These are phyloP conservation scores for Cantharis rustica DNA, from an alignment of 2,888 invertebrate species.

Conservation along the genomic window DNA sequence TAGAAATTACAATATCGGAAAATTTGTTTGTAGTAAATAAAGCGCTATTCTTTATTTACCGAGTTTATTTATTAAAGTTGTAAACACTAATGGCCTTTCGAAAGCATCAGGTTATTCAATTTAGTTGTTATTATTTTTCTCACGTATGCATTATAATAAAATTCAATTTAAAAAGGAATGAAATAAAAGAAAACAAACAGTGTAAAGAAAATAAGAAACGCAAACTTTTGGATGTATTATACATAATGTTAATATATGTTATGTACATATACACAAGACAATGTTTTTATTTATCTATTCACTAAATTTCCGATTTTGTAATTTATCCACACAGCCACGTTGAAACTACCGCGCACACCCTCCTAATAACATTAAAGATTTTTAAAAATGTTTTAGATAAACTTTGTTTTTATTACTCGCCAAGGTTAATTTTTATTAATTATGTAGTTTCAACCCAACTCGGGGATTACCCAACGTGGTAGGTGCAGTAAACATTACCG, in stretches of 20 bases:
- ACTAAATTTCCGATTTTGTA: background rate
- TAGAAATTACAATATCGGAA: background rate
- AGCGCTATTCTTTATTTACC: background rate
- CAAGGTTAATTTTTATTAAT: background rate
- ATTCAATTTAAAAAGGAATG: background rate
- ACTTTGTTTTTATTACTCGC: background rate
- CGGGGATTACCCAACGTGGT: background rate
- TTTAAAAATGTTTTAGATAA: background rate
- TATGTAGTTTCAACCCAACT: background rate
- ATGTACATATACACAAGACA: background rate
- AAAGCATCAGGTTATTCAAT: background rate
- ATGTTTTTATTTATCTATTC: background rate
- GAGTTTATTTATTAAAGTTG: background rate
- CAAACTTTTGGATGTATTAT: background rate
- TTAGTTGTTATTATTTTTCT: background rate
- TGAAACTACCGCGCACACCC: background rate
- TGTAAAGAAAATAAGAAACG: background rate
- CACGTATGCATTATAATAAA: background rate
- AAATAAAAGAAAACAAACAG: background rate
- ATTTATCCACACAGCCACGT: background rate
- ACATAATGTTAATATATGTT: background rate
- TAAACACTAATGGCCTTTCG: background rate
- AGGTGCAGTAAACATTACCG: background rate
- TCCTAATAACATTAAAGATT: background rate
- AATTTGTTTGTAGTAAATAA: background rate